These are phyloP conservation scores for Harpegnathos saltator DNA, from an alignment of 1,140 invertebrate genomes.

Conservation along the genomic window DNA sequence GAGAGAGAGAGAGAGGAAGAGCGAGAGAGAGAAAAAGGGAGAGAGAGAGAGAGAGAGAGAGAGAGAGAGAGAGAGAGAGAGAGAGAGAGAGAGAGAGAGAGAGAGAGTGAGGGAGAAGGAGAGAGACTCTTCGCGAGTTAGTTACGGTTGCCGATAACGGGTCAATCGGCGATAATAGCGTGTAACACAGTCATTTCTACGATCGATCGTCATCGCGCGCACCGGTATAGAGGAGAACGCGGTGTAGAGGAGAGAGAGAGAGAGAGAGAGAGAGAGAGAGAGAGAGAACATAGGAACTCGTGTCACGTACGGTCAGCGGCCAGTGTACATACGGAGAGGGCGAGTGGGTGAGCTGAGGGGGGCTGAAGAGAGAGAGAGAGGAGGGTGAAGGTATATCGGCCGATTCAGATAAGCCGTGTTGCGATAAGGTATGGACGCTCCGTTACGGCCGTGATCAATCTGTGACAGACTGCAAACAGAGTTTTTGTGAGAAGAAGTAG, in stretches of 20 bases:
- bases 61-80: too few species aligned
- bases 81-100: too few species aligned
- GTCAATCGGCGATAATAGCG: constrained; percentile 39
- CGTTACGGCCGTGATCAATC: constrained; percentile 5
- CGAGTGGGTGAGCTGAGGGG: constrained; percentile 23
- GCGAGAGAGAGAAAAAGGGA: too few species aligned
- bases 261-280: background rate
- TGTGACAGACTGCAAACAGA: constrained; percentile 41
- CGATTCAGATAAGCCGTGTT: constrained; percentile 43
- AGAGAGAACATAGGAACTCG: constrained; percentile 42
- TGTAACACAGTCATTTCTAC: constrained; percentile 28
- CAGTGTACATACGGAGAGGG: constrained; percentile 43
- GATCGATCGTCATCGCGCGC: constrained; percentile 39
- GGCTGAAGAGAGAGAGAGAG: constrained; percentile 24
- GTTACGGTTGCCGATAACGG: background rate
- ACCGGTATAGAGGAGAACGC: constrained; percentile 40
- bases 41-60: too few species aligned
- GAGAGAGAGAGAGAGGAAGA: too few species aligned
- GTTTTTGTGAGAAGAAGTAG: background rate
- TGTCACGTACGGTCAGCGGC: constrained; percentile 57
- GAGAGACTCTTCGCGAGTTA: background rate
- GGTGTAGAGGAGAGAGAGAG: constrained; percentile 15
- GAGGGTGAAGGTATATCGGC: constrained; percentile 23
- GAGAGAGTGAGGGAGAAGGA: too few species aligned
- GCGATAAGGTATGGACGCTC: constrained; percentile 44